Evolutionary conservation across 2,888 invertebrate genomes (phyloP).

Genomic region (Cheilosia grossa): DNA sequence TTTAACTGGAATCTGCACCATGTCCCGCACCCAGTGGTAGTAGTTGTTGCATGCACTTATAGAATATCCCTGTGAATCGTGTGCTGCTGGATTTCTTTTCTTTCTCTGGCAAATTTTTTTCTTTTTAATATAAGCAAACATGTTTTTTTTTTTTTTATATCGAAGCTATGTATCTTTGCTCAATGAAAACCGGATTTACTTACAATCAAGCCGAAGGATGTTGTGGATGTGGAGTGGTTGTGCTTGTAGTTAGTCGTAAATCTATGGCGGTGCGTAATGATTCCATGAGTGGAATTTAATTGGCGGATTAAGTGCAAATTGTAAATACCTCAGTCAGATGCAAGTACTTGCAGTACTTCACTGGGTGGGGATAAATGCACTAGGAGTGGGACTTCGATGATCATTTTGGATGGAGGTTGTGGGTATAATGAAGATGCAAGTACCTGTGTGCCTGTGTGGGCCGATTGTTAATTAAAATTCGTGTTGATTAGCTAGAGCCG

Average conservation of each 20-base stretch:
- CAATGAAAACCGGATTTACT: conserved; percentile 19
- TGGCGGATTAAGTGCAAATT: conserved; percentile 13
- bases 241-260: background rate
- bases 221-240: background rate
- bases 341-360: background rate
- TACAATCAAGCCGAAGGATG: conserved; percentile 1
- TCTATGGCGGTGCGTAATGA: background rate
- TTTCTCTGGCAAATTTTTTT: background rate
- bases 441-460: no score
- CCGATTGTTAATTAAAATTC: no score
- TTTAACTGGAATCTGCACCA: conserved; percentile 10
- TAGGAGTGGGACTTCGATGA: no score
- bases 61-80: background rate
- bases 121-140: background rate
- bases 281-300: conserved; percentile 11
- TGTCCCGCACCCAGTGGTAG: background rate
- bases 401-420: no score
- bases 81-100: conserved; percentile 6
- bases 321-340: background rate
- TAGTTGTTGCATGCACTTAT: background rate
- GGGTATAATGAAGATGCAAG: no score
- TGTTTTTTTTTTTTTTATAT: background rate
- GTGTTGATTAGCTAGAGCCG: no score
- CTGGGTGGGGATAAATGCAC: no score
- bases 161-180: background rate